Conservation (phyloP, 2,888 invertebrate species). For the Athripsodes cinereus region DNA sequence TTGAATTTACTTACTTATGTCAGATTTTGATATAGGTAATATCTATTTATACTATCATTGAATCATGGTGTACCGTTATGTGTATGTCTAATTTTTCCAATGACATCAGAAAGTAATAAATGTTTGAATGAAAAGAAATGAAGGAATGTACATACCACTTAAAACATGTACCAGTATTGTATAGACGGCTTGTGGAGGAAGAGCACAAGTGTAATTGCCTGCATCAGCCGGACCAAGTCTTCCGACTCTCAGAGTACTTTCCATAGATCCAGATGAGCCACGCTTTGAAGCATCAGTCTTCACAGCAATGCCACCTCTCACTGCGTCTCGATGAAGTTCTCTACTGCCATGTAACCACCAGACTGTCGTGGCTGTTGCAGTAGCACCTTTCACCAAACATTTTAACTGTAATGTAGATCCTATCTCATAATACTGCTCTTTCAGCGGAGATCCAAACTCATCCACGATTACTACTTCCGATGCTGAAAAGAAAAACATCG, state of each 20-base stretch:
- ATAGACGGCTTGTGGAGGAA: slow-evolving; percentile 59
- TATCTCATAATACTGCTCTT: slow-evolving; percentile 62
- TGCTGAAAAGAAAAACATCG: slow-evolving; percentile 46
- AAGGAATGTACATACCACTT: slow-evolving; percentile 46
- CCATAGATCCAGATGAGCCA: slow-evolving; percentile 38
- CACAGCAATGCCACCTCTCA: slow-evolving; percentile 57
- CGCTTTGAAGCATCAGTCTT: slow-evolving; percentile 44
- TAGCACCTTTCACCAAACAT: slow-evolving; percentile 52
- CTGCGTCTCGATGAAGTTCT: slow-evolving; percentile 50
- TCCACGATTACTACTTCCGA: slow-evolving; percentile 66
- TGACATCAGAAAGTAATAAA: too few species aligned
- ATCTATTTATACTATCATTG: too few species aligned
- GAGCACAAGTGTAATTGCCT: slow-evolving; percentile 66
- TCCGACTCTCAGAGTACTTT: slow-evolving; percentile 45
- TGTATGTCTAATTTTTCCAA: too few species aligned
- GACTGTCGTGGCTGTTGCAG: slow-evolving; percentile 41
- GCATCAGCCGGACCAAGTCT: slow-evolving; percentile 53
- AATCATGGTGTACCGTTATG: too few species aligned
- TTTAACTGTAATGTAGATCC: slow-evolving; percentile 62
- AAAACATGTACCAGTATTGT: slow-evolving; percentile 65
- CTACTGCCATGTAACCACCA: slow-evolving; percentile 59
- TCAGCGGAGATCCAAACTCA: slow-evolving; percentile 57
- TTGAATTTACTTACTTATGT: too few species aligned
- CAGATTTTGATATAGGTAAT: too few species aligned
- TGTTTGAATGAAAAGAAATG: too few species aligned